Evolutionary conservation across 2,888 invertebrate genomes (phyloP), one percentile per base, ranked within the genome.

Genomic region (Acanthococcus lagerstroemiae): DNA sequence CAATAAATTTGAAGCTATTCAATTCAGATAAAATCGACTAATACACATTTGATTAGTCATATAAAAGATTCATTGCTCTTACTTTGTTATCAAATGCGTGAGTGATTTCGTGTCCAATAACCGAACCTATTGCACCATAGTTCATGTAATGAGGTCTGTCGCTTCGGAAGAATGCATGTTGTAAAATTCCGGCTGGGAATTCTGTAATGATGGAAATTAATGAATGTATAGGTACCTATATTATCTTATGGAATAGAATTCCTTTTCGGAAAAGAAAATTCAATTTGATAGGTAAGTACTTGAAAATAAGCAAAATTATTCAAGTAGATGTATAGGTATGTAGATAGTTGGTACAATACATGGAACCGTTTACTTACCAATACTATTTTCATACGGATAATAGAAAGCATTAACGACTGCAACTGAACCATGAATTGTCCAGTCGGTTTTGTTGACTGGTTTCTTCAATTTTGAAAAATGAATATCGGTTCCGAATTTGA

Each of bases 81-180:
- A 61, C 61, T 22, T 52, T 50, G n/a, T 50, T 50, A 17, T 61
- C 61, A 26, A 61, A 61, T 2, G 61, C 61, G 37, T 61, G 61
- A 17, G 61, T 52, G 27, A 61, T 27, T 30, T 61, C 61, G 44
- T 61, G 61, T 6, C 61, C 52, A 15, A 50, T 61, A 3, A 61
- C 52, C n/a, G 30, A 61, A 24, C 61, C 61, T 22, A 61, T 21
- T 5, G 52, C 27, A 21, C 61, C 61, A 24, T 52, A 61, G 27
- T 61, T 61, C 37, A 61, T 21, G 12, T 61, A 61, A 37, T 61
- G 46, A 12, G 61, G 61, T 22, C 61, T 27, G n/a, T 61, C 52
- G 9, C 37, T 24, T 1, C 52, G 52, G 24, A 52, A 61, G 17
- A 61, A 52, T 27, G 26, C 22, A 22, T 30, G 27, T 50, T 61